Evolutionary conservation across 2,797 vertebrate genomes (phyloP).

Genomic region (Acrossocheilus wenchowensis): DNA sequence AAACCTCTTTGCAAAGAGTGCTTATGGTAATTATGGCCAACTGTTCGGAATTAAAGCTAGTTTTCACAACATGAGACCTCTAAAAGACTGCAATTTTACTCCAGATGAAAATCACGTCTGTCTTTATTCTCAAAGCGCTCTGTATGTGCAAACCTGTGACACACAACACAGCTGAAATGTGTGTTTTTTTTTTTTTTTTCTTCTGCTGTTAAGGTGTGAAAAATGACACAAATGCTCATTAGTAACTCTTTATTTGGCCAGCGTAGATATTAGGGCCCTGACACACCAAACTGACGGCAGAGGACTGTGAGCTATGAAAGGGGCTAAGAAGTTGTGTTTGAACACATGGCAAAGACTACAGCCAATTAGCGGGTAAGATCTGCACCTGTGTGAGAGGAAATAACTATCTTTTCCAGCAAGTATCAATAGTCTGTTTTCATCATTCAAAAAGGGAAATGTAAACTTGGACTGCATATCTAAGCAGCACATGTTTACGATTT

Average conservation of each 20-base stretch:
- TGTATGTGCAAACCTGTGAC: background rate
- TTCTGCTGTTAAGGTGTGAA: background rate
- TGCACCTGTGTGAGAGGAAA: background rate
- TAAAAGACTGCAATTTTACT: constrained; percentile 52
- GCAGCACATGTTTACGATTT: background rate
- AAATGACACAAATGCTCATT: background rate
- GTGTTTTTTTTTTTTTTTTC: background rate
- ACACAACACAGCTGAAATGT: background rate
- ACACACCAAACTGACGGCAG: background rate
- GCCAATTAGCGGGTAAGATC: background rate
- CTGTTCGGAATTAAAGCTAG: constrained; percentile 55
- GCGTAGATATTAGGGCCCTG: background rate
- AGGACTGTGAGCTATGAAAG: too few relatives aligned
- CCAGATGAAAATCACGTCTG: constrained; percentile 38
- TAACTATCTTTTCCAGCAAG: background rate
- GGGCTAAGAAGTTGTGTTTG: background rate
- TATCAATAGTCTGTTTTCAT: background rate
- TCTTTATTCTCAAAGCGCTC: background rate
- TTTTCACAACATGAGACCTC: constrained; percentile 58
- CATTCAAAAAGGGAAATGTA: background rate
- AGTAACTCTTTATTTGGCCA: background rate
- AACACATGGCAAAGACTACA: background rate
- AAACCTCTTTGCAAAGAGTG: constrained; percentile 42
- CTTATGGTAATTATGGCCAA: constrained; percentile 52
- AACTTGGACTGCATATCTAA: background rate